phyloP scores from a whole-genome alignment of 2,888 invertebrate genomes.

The Diaphora mendica region DNA sequence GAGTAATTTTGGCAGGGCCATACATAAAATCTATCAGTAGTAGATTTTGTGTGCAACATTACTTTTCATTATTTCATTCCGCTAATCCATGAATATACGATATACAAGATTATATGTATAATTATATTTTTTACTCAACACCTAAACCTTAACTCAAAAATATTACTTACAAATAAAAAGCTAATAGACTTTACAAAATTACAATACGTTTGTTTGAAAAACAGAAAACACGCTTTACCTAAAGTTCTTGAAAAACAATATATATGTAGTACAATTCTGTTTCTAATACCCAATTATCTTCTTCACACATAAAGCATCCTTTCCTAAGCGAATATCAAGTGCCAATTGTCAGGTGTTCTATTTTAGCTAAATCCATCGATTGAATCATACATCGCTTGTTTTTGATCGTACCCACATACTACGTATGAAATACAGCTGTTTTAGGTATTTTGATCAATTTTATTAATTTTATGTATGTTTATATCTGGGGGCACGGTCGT shows the following conservation, averaged over 20 bases:
- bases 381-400: conserved; percentile 50
- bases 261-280: neutral
- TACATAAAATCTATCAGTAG: too few species aligned
- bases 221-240: neutral
- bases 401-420: conserved; percentile 27
- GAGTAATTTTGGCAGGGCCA: too few species aligned
- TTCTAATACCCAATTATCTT: neutral
- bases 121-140: too few species aligned
- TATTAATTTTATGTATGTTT: conserved; percentile 12
- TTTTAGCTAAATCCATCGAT: conserved; percentile 40
- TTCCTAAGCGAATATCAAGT: neutral
- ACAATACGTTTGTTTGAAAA: too few species aligned
- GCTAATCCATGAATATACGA: too few species aligned
- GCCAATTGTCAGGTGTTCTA: conserved; percentile 20
- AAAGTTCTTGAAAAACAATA: neutral
- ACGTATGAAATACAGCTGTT: conserved; percentile 25
- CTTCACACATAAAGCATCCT: neutral
- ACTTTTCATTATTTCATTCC: too few species aligned
- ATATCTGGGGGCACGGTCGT: too few species aligned
- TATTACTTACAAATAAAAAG: too few species aligned
- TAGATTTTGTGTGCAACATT: too few species aligned
- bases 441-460: conserved; percentile 20
- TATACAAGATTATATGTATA: too few species aligned
- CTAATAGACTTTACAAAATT: too few species aligned
- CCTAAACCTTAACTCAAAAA: too few species aligned